These are phyloP conservation scores for Sympetrum striolatum DNA, from an alignment of 2,888 invertebrate species.

Conservation along the genomic window DNA sequence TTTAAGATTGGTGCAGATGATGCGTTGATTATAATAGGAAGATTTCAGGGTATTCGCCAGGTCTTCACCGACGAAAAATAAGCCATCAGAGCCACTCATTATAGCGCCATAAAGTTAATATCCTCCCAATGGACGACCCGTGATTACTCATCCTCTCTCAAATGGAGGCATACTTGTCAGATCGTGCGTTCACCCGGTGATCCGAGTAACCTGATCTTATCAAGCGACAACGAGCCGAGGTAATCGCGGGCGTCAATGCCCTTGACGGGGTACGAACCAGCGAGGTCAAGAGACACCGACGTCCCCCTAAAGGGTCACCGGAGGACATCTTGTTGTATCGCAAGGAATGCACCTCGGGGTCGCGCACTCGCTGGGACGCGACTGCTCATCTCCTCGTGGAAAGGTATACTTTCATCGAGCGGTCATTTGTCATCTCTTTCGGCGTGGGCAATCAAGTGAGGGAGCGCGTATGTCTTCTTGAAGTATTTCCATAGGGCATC, in stretches of 20 bases:
- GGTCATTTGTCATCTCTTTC: not conserved
- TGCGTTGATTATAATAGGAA: too few species aligned
- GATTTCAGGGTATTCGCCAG: too few species aligned
- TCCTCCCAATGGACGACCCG: too few species aligned
- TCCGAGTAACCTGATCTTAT: not conserved
- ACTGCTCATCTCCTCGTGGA: not conserved
- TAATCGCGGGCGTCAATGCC: not conserved
- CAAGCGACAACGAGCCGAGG: not conserved
- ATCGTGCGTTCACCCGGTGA: too few species aligned
- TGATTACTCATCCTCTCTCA: too few species aligned
- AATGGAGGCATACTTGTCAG: too few species aligned
- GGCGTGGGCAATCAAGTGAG: not conserved
- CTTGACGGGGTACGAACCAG: not conserved
- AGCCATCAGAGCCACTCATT: too few species aligned
- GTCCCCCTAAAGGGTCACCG: not conserved
- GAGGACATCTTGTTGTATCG: not conserved
- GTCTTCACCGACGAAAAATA: too few species aligned
- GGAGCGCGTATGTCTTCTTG: not conserved
- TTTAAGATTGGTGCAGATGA: too few species aligned
- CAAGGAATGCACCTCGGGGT: not conserved
- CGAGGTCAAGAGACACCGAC: not conserved
- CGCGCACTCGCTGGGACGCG: not conserved
- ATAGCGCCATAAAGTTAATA: too few species aligned
- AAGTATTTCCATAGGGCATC: not conserved
- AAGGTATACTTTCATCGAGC: not conserved